Conservation (phyloP, 2,888 invertebrate genomes). For the Platycnemis pennipes region DNA sequence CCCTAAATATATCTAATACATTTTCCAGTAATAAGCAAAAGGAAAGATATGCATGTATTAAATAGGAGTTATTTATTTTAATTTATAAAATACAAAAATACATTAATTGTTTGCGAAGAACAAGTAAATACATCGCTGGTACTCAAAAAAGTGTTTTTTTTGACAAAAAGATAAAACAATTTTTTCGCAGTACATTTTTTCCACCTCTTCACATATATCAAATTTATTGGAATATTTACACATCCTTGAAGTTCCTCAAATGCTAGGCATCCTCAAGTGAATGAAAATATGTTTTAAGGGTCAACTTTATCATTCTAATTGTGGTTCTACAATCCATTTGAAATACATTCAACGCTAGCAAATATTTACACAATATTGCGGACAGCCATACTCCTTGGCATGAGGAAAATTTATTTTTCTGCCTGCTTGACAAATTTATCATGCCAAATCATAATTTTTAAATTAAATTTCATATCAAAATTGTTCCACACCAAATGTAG, state of each 20-base stretch:
- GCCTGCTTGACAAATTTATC: background rate
- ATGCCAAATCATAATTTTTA: background rate
- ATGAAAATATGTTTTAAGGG: background rate
- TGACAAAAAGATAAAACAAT: background rate
- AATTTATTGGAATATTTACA: conserved; percentile 5
- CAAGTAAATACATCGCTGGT: conserved; percentile 24
- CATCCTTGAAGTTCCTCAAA: background rate
- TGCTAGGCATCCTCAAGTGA: background rate
- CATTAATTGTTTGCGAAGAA: background rate
- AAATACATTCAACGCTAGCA: background rate
- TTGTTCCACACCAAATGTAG: background rate
- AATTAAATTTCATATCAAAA: background rate
- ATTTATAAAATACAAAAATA: conserved; percentile 68
- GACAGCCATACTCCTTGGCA: background rate
- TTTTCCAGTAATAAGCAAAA: no score
- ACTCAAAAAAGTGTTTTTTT: background rate
- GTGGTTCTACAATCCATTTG: background rate
- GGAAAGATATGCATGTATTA: background rate
- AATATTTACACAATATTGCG: background rate
- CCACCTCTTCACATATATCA: background rate
- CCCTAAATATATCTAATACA: background rate
- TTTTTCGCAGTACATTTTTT: background rate
- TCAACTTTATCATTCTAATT: background rate
- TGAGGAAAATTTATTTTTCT: background rate
- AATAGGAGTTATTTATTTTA: conserved; percentile 61